phyloP scores from a whole-genome alignment of 2,888 invertebrate genomes.

The Pelosia muscerda region DNA sequence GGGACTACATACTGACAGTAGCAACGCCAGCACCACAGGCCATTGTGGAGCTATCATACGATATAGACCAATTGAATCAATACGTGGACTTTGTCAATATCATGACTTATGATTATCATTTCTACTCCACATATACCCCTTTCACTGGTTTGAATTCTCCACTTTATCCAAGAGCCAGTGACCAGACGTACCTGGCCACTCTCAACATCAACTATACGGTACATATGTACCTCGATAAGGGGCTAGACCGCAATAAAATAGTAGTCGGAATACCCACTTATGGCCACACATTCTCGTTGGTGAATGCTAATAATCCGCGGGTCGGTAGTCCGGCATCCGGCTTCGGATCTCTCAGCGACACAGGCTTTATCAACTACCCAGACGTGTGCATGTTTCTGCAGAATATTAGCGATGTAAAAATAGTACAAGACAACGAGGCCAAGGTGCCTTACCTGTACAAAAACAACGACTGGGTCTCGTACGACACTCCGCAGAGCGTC shows the following conservation, averaged over 20 bases:
- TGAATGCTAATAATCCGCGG: constrained; percentile 89
- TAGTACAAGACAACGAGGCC: constrained; percentile 88
- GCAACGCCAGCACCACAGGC: constrained; percentile 93
- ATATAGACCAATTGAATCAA: constrained; percentile 91
- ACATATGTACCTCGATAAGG: constrained; percentile 91
- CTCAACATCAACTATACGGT: constrained; percentile 94
- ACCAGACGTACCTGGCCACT: constrained; percentile 89
- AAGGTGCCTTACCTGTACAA: constrained; percentile 92
- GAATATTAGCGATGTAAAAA: constrained; percentile 79
- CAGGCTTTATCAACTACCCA: constrained; percentile 91
- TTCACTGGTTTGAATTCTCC: constrained; percentile 95
- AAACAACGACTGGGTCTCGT: constrained; percentile 93
- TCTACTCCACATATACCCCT: constrained; percentile 91
- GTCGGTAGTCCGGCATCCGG: constrained; percentile 91
- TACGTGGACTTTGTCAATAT: constrained; percentile 95
- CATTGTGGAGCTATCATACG: constrained; percentile 92
- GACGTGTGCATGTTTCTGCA: constrained; percentile 90
- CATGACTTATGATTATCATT: constrained; percentile 97
- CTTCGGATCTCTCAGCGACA: constrained; percentile 89
- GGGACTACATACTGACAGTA: constrained; percentile 89
- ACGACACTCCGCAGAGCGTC: constrained; percentile 91
- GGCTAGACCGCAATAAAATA: constrained; percentile 92
- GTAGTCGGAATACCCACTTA: constrained; percentile 96
- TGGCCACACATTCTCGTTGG: constrained; percentile 92
- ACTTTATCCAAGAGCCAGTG: constrained; percentile 87